phyloP scores from a whole-genome alignment of 2,888 invertebrate species.

The Xestia c-nigrum region DNA sequence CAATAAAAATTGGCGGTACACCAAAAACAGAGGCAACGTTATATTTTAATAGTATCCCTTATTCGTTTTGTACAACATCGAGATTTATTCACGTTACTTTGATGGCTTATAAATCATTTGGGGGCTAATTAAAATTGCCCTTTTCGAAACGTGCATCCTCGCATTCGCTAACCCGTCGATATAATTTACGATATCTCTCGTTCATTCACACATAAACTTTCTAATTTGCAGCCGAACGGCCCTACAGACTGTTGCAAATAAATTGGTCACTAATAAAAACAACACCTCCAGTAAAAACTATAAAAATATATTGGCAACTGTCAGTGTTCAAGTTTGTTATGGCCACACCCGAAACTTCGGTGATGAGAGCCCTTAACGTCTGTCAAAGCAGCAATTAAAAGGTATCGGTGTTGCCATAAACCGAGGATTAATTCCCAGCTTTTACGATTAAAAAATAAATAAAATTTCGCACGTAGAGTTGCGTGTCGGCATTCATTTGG shows the following conservation, averaged over 20 bases:
- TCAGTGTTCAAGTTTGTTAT: constrained; percentile 83
- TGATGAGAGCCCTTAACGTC: constrained; percentile 85
- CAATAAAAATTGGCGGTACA: constrained; percentile 53
- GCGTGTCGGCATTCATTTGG: constrained; percentile 76
- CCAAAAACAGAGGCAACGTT: constrained; percentile 58
- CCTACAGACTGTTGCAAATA: constrained; percentile 79
- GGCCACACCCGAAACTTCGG: constrained; percentile 85
- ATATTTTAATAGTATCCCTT: constrained; percentile 54
- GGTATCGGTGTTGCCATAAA: constrained; percentile 86
- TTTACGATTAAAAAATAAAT: constrained; percentile 77
- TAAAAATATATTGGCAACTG: constrained; percentile 86
- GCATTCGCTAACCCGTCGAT: constrained; percentile 82
- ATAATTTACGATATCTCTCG: constrained; percentile 87
- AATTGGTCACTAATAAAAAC: constrained; percentile 86
- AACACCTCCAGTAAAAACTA: constrained; percentile 83
- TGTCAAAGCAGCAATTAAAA: constrained; percentile 90
- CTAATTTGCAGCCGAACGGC: constrained; percentile 85
- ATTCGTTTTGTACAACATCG: constrained; percentile 70
- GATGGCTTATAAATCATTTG: constrained; percentile 86
- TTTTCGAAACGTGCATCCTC: constrained; percentile 77
- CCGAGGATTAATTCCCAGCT: constrained; percentile 80
- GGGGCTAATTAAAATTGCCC: constrained; percentile 86
- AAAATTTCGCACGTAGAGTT: constrained; percentile 75
- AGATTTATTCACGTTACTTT: constrained; percentile 80
- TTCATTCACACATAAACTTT: constrained; percentile 87